phyloP scores from a whole-genome alignment of 2,797 vertebrate genomes.

The Pipistrellus pipistrellus region DNA sequence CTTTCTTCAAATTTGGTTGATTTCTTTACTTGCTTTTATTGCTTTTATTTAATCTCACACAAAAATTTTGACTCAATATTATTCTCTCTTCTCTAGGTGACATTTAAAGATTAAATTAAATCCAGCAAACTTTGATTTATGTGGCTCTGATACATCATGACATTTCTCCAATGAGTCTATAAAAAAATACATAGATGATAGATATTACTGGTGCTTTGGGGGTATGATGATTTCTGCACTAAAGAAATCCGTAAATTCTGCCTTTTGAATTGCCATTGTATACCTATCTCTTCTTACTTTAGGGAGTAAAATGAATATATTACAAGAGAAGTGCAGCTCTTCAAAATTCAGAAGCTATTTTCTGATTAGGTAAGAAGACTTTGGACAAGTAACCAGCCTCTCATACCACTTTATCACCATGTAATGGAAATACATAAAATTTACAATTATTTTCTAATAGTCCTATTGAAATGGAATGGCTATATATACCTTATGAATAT shows the following conservation, averaged over 20 bases:
- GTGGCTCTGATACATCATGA: slow-evolving; percentile 65
- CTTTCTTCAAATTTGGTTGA: slow-evolving; percentile 42
- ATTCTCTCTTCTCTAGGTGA: slow-evolving; percentile 45
- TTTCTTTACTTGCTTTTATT: slow-evolving; percentile 55
- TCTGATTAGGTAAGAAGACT: not conserved
- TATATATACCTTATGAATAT: slow-evolving; percentile 27
- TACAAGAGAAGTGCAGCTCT: not conserved
- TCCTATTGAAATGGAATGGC: not conserved
- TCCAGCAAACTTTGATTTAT: slow-evolving; percentile 67
- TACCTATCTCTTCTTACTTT: slow-evolving; percentile 42
- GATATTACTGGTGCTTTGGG: not conserved
- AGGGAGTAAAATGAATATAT: not conserved
- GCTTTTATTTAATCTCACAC: slow-evolving; percentile 55
- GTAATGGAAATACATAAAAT: not conserved
- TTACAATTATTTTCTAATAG: slow-evolving; percentile 7
- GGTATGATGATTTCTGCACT: slow-evolving; percentile 23
- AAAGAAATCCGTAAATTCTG: slow-evolving; percentile 55
- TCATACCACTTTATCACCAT: not conserved
- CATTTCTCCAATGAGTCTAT: slow-evolving; percentile 78
- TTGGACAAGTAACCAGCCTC: not conserved
- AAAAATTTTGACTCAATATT: slow-evolving; percentile 35
- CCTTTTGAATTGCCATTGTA: slow-evolving; percentile 12
- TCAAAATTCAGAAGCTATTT: slow-evolving; percentile 21
- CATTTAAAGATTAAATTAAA: slow-evolving; percentile 75
- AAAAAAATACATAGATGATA: slow-evolving; percentile 71